These are phyloP conservation scores for Aldabrachelys gigantea DNA, from an alignment of 2,113 vertebrate species.

Conservation along the genomic window DNA sequence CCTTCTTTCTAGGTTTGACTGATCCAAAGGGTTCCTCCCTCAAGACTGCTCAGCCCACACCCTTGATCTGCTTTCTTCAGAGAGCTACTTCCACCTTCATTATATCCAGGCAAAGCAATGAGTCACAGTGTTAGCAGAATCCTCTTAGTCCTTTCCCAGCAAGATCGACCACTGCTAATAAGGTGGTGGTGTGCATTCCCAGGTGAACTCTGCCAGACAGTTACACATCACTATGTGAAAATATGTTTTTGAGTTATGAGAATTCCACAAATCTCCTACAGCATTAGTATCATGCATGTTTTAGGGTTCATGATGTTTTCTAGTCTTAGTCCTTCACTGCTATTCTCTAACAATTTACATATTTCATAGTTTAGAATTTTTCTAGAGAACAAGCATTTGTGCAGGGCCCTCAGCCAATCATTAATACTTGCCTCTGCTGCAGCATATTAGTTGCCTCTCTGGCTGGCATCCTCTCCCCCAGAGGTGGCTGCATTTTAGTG, in stretches of 20 bases:
- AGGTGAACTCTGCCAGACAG: not conserved
- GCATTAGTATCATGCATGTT: not conserved
- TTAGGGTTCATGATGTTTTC: not conserved
- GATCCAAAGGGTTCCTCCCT: not conserved
- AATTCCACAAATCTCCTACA: not conserved
- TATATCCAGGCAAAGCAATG: not conserved
- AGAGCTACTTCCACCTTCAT: accelerated
- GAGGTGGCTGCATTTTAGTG: accelerated
- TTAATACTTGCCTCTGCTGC: not conserved
- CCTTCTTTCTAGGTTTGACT: not conserved
- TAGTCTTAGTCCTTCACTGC: not conserved
- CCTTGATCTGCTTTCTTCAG: not conserved
- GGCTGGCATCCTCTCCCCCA: accelerated
- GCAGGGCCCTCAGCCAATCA: not conserved
- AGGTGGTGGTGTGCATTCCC: not conserved
- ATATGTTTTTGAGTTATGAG: conserved; percentile 31
- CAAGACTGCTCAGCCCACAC: not conserved
- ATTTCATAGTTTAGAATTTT: not conserved
- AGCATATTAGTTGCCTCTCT: not conserved
- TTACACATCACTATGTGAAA: conserved; percentile 16
- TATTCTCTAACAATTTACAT: not conserved
- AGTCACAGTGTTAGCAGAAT: not conserved
- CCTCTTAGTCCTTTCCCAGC: not conserved
- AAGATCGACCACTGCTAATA: not conserved
- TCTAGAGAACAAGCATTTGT: not conserved